Evolutionary conservation across 2,797 vertebrate species (phyloP), one percentile per base, ranked within the genome.

Genomic region (Rhinichthys osculus): DNA sequence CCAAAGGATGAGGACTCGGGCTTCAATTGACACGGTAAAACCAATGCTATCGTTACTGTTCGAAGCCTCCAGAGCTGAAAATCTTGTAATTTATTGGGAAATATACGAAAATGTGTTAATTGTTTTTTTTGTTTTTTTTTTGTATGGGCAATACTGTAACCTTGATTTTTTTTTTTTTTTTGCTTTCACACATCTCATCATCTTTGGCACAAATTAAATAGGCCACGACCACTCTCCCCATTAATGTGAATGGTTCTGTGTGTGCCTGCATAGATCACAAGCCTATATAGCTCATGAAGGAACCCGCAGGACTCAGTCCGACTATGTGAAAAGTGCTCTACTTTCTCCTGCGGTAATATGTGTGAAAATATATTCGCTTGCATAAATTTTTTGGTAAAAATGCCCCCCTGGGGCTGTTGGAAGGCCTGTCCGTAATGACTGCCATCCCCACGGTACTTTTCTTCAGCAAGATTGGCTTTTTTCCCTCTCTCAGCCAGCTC

Each of bases 341-440:
- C 64, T 76, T 85, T 87, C 50, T 81, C 62, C 66, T 57, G 76
- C 17, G 13, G 50, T 84, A 81, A 85, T 87, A 44, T 87, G 42
- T 81, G 78, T 82, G 78, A 76, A 85, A 83, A 86, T 87, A 67
- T 86, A 85, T 87, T 88, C 84, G 54, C 84, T 70, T 86, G 84
- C 74, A 83, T 88, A 78, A 40, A 86, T 33, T 85, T 57, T 87
- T 50, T 72, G 47, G 81, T 87, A 66, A 86, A 81, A 82, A 76
- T 64, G n/a, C 54, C 82, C 83, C 85, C 86, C 42, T 38, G 64
- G 84, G 80, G 85, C 70, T 66, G 69, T 64, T 74, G 71, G 62
- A 64, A 82, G 81, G 66, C 66, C 30, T 66, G 87, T 82, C 84
- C 42, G 30, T 86, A 82, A 88, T 88, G 88, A 87, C 67, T 78